phyloP scores from a whole-genome alignment of 2,888 invertebrate genomes.

The Euclidia mi region DNA sequence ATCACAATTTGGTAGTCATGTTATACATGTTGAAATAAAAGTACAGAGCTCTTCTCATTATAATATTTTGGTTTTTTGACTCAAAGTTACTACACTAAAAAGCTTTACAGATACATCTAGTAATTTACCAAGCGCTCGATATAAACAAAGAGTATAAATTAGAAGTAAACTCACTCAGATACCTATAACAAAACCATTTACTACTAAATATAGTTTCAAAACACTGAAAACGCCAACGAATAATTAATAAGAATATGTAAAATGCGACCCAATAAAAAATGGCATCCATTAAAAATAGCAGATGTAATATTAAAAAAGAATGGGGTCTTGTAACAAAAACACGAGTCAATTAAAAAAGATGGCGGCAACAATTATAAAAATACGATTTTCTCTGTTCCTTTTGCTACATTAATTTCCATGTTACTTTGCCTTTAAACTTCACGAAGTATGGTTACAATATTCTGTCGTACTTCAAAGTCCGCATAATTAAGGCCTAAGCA shows the following conservation, averaged over 20 bases:
- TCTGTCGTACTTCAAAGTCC: slow-evolving; percentile 26
- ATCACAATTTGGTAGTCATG: too few relatives aligned
- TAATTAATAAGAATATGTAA: background rate
- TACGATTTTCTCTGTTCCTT: slow-evolving; percentile 15
- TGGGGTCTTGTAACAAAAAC: slow-evolving; percentile 2
- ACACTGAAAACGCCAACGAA: background rate
- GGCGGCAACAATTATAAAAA: slow-evolving; percentile 18
- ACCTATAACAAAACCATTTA: too few relatives aligned
- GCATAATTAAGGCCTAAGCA: slow-evolving; percentile 54
- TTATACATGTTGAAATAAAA: too few relatives aligned
- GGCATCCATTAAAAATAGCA: background rate
- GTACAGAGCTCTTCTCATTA: too few relatives aligned
- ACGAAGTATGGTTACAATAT: slow-evolving; percentile 27
- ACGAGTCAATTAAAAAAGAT: slow-evolving; percentile 14
- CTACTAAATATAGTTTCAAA: too few relatives aligned
- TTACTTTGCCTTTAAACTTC: slow-evolving; percentile 28
- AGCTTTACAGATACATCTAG: too few relatives aligned
- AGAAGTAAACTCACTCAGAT: too few relatives aligned
- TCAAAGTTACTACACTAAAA: too few relatives aligned
- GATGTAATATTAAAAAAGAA: background rate
- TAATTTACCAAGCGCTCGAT: too few relatives aligned
- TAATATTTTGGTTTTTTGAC: too few relatives aligned
- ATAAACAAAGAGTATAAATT: too few relatives aligned
- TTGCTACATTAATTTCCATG: slow-evolving; percentile 19
- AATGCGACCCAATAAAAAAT: background rate